Evolutionary conservation across 2,888 invertebrate genomes (phyloP).

Genomic region (Linyphia triangularis): DNA sequence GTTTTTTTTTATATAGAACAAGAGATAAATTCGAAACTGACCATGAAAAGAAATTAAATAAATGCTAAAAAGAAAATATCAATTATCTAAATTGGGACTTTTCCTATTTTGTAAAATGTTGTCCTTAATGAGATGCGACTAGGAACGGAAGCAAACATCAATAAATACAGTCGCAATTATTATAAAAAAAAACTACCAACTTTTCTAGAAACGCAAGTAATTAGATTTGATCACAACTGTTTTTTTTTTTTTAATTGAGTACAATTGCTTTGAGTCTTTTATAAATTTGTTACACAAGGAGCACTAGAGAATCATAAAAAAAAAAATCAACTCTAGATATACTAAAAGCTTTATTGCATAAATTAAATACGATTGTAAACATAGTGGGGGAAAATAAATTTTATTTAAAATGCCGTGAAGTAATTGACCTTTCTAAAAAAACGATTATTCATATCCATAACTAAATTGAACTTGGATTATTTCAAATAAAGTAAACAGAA

Average conservation of each 20-base stretch:
- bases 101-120: conserved; percentile 44
- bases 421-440: neutral
- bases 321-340: neutral
- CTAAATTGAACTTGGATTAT: neutral
- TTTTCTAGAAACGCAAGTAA: conserved; percentile 45
- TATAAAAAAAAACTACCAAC: conserved; percentile 23
- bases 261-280: conserved; percentile 17
- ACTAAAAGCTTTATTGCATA: conserved; percentile 17
- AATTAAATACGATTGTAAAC: conserved; percentile 13
- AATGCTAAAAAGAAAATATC: conserved; percentile 34
- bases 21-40: too few species aligned
- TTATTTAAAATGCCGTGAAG: neutral
- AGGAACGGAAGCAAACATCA: conserved; percentile 20
- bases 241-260: conserved; percentile 2
- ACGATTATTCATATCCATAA: neutral
- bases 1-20: too few species aligned
- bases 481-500: neutral
- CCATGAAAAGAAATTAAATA: neutral
- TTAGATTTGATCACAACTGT: conserved; percentile 26
- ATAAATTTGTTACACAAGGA: neutral
- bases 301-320: conserved; percentile 34
- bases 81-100: conserved; percentile 50
- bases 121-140: conserved; percentile 28
- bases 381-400: neutral
- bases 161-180: conserved; percentile 15